Conservation (phyloP, 2,113 vertebrate genomes). For the Ibidorhyncha struthersii region DNA sequence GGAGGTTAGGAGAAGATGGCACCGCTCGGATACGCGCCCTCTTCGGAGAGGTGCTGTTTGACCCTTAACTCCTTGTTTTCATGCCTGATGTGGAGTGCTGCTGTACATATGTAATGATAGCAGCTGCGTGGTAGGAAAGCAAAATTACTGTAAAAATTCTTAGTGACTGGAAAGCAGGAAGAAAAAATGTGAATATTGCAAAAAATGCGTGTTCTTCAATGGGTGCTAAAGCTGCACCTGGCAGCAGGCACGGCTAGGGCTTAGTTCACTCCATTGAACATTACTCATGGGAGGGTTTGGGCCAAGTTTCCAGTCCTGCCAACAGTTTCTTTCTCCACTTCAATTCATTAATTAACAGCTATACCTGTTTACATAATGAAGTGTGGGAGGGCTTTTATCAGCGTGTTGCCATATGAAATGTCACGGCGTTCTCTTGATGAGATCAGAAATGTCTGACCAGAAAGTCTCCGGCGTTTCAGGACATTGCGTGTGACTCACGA, state of each 20-base stretch:
- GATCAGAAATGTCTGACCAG: background rate
- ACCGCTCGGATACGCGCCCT: background rate
- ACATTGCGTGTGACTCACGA: background rate
- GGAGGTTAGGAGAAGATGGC: slow-evolving; percentile 4
- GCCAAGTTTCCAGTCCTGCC: slow-evolving; percentile 9
- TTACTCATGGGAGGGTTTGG: background rate
- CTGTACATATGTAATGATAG: background rate
- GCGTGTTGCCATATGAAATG: background rate
- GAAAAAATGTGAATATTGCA: background rate
- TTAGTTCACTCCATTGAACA: background rate
- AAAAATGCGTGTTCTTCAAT: fast-evolving
- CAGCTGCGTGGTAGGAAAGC: background rate
- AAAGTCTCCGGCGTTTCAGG: background rate
- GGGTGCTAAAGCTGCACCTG: background rate
- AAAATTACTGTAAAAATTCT: background rate
- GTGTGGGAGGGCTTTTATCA: background rate
- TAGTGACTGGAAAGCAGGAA: background rate
- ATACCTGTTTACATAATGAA: slow-evolving; percentile 20
- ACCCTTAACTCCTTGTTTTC: background rate
- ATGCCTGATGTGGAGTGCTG: background rate
- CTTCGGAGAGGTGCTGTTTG: background rate
- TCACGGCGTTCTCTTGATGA: background rate
- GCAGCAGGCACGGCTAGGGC: background rate
- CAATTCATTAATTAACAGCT: slow-evolving; percentile 11
- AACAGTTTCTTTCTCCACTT: background rate